phyloP scores from a whole-genome alignment of 2,888 invertebrate genomes.

The Mythimna vitellina region DNA sequence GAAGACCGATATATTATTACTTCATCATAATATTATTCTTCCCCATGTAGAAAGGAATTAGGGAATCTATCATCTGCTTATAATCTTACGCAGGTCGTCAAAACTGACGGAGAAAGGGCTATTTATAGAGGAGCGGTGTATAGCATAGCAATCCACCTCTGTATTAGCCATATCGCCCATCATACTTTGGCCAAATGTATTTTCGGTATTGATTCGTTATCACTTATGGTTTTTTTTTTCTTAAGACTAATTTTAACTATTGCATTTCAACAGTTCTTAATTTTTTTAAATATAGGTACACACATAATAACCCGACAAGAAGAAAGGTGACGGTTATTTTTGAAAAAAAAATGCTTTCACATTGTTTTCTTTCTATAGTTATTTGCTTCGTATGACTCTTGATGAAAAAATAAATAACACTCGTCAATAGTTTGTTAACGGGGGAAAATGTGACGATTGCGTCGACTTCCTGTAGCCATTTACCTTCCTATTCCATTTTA shows the following conservation, averaged over 20 bases:
- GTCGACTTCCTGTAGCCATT: neutral
- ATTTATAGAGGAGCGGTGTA: slow-evolving; percentile 15
- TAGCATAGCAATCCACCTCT: neutral
- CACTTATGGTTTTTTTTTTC: neutral
- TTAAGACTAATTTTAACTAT: neutral
- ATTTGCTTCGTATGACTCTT: neutral
- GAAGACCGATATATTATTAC: neutral
- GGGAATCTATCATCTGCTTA: slow-evolving; percentile 22
- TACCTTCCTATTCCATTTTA: too few relatives aligned
- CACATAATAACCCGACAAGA: too few relatives aligned
- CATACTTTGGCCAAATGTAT: slow-evolving; percentile 5
- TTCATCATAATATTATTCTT: slow-evolving; percentile 34
- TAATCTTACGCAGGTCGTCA: slow-evolving; percentile 24
- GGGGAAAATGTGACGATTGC: slow-evolving; percentile 3
- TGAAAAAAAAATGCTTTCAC: too few relatives aligned
- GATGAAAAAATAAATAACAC: neutral
- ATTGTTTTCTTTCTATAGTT: neutral
- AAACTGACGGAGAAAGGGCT: slow-evolving; percentile 5
- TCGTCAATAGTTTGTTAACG: neutral
- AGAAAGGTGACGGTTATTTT: too few relatives aligned
- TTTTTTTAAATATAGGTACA: too few relatives aligned
- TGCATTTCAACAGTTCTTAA: too few relatives aligned
- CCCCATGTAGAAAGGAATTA: neutral
- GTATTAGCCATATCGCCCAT: too few relatives aligned
- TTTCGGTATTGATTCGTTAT: neutral